These are phyloP conservation scores for Frankliniella fusca DNA, from an alignment of 2,888 invertebrate species.

Conservation along the genomic window DNA sequence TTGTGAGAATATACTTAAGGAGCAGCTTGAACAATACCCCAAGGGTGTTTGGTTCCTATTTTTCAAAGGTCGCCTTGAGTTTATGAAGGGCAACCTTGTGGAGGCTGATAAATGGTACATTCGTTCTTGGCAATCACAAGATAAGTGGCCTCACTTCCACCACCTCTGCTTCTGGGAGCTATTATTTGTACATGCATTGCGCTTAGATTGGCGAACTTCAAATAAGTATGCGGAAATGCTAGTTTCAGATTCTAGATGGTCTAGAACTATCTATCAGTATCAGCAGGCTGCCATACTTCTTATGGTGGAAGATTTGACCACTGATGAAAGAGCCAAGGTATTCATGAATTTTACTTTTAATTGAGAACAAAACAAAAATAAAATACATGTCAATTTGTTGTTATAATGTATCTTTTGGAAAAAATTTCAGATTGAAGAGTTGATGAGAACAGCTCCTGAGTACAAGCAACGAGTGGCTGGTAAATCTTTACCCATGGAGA, in stretches of 20 bases:
- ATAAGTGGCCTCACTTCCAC: conserved; percentile 85
- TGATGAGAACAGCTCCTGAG: conserved; percentile 65
- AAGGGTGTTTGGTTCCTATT: conserved; percentile 88
- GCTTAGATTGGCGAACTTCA: conserved; percentile 74
- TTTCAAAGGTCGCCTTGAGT: conserved; percentile 80
- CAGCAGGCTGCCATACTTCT: conserved; percentile 78
- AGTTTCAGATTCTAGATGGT: conserved; percentile 82
- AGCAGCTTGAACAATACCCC: conserved; percentile 70
- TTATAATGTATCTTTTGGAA: conserved; percentile 14
- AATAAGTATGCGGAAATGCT: conserved; percentile 66
- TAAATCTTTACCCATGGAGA: conserved; percentile 95
- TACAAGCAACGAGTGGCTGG: conserved; percentile 89
- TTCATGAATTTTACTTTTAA: not conserved
- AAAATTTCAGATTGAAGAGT: not conserved
- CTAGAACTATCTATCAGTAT: conserved; percentile 85
- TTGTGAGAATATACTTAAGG: conserved; percentile 69
- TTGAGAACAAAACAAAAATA: not conserved
- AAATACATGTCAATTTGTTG: conserved; percentile 1
- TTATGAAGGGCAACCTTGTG: conserved; percentile 71
- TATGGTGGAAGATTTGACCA: conserved; percentile 59
- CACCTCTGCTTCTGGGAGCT: conserved; percentile 93
- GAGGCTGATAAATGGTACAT: conserved; percentile 71
- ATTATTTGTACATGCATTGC: conserved; percentile 57
- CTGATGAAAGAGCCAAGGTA: conserved; percentile 55
- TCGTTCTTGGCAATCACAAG: conserved; percentile 74